Evolutionary conservation across 2,888 invertebrate genomes (phyloP).

Genomic region (Scaptomyza flava): DNA sequence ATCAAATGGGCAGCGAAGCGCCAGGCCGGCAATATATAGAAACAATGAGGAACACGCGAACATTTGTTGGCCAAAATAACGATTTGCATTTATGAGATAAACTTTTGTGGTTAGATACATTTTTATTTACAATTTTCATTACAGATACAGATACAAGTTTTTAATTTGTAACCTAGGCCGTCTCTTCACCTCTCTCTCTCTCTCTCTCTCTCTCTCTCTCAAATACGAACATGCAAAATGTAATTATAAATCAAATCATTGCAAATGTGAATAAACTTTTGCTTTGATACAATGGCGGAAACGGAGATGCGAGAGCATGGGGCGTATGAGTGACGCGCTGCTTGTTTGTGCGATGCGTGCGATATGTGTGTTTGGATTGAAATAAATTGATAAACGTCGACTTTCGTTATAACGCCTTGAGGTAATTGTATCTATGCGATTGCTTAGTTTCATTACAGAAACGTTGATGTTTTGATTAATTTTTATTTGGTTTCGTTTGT

Average conservation of each 20-base stretch:
- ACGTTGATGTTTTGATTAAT: slow-evolving; percentile 16
- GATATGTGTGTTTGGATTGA: slow-evolving; percentile 56
- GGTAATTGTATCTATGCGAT: slow-evolving; percentile 21
- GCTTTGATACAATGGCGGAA: slow-evolving; percentile 48
- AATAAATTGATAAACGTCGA: slow-evolving; percentile 61
- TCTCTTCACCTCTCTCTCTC: slow-evolving; percentile 1
- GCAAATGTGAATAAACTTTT: slow-evolving; percentile 77
- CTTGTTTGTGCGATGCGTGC: slow-evolving; percentile 11
- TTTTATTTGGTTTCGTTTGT: slow-evolving; percentile 17
- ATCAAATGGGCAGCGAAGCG: slow-evolving; percentile 62
- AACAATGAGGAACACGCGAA: slow-evolving; percentile 27
- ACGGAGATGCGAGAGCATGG: slow-evolving; percentile 29
- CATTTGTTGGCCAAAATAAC: slow-evolving; percentile 4
- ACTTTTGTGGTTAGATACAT: background rate
- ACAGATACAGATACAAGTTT: slow-evolving; percentile 27
- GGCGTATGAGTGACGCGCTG: slow-evolving; percentile 62
- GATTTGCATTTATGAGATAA: slow-evolving; percentile 47
- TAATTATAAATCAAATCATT: slow-evolving; percentile 59
- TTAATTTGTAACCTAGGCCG: slow-evolving; percentile 15
- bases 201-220: slow-evolving; percentile 1
- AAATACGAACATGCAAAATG: slow-evolving; percentile 34
- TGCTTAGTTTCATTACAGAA: slow-evolving; percentile 31
- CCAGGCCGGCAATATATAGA: slow-evolving; percentile 19
- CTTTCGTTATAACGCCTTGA: slow-evolving; percentile 16
- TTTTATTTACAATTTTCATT: slow-evolving; percentile 1